Evolutionary conservation across 2,797 vertebrate genomes (phyloP).

Genomic region (Parotocinclus haroldoi): DNA sequence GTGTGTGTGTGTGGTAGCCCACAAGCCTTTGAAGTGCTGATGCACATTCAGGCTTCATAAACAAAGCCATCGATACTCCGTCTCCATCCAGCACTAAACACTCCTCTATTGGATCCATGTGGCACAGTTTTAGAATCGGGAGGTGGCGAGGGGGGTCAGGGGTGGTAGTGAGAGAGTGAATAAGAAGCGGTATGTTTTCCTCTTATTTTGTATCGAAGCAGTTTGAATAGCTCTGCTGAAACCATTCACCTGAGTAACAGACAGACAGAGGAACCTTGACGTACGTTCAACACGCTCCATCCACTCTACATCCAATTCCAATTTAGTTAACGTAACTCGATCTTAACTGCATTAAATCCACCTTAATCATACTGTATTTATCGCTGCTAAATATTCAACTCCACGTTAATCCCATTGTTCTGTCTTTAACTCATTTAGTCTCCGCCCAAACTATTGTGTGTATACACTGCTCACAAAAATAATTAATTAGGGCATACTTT

Average conservation of each 20-base stretch:
- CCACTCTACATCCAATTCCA: too few relatives aligned
- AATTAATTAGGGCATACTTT: too few relatives aligned
- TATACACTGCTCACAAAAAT: too few relatives aligned
- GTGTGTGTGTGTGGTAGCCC: slow-evolving; percentile 39
- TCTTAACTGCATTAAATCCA: too few relatives aligned
- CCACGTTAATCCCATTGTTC: too few relatives aligned
- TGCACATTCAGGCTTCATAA: slow-evolving; percentile 54
- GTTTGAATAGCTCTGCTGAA: neutral
- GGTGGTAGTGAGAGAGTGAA: neutral
- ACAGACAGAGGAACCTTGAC: too few relatives aligned
- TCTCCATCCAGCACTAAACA: slow-evolving; percentile 53
- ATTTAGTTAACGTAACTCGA: too few relatives aligned
- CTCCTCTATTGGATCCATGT: slow-evolving; percentile 52
- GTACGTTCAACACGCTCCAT: too few relatives aligned
- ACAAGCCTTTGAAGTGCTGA: slow-evolving; percentile 59
- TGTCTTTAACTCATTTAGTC: too few relatives aligned
- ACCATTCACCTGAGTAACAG: slow-evolving; percentile 3
- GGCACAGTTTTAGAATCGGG: slow-evolving; percentile 10
- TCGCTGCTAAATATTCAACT: too few relatives aligned
- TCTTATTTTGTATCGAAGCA: neutral
- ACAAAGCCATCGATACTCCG: slow-evolving; percentile 63
- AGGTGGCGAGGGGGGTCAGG: neutral
- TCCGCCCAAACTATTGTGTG: too few relatives aligned
- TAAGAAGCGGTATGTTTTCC: neutral
- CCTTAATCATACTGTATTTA: too few relatives aligned